phyloP scores from a whole-genome alignment of 2,888 invertebrate genomes.

The Lasioglossum lativentre region DNA sequence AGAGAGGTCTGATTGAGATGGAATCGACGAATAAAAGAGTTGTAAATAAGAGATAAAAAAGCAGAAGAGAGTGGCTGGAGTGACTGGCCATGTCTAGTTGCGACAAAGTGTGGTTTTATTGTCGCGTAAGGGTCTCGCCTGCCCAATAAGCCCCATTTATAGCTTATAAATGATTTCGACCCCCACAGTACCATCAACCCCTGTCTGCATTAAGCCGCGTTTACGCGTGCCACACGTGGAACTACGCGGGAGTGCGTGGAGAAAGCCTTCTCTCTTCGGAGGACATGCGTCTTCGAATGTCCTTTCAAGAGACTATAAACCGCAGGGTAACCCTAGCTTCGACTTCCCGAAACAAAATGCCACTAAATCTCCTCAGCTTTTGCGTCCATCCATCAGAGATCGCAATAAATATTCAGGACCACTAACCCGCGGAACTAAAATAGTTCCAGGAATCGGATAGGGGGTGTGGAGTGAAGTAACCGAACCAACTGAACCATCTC shows the following conservation, averaged over 20 bases:
- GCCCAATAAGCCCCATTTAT: conserved; percentile 84
- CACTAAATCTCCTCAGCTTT: neutral
- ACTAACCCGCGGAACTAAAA: neutral
- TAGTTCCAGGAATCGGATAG: neutral
- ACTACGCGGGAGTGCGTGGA: conserved; percentile 46
- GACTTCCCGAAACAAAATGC: neutral
- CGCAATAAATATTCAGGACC: neutral
- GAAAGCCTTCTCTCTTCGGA: conserved; percentile 42
- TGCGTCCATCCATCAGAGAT: neutral
- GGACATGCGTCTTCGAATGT: conserved; percentile 59
- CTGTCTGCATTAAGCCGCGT: conserved; percentile 82
- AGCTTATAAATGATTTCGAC: conserved; percentile 85
- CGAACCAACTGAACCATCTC: neutral
- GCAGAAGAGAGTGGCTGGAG: conserved; percentile 74
- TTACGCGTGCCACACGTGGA: conserved; percentile 71
- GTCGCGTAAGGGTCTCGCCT: conserved; percentile 77
- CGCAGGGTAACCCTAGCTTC: conserved; percentile 21
- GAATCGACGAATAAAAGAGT: conserved; percentile 84
- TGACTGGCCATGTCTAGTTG: conserved; percentile 82
- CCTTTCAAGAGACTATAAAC: conserved; percentile 81
- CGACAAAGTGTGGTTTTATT: conserved; percentile 83
- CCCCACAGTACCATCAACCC: conserved; percentile 72
- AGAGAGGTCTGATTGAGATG: conserved; percentile 83
- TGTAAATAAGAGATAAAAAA: conserved; percentile 83
- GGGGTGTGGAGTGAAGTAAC: neutral